These are phyloP conservation scores for Amphiprion clarkii DNA, from an alignment of 2,797 vertebrate species.

Conservation along the genomic window DNA sequence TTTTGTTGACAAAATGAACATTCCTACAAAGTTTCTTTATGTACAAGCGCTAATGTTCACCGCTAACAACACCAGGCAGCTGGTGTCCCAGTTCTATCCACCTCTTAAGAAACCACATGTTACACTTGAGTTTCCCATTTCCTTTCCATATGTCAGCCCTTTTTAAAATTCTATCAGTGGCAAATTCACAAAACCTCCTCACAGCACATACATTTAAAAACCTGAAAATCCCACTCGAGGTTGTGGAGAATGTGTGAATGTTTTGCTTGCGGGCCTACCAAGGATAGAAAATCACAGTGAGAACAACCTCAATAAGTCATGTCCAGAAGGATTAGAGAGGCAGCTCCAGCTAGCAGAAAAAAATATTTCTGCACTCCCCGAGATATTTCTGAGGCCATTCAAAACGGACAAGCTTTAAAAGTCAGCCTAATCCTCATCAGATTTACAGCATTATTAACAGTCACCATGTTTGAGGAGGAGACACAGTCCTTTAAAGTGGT, in stretches of 20 bases:
- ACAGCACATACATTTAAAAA: slow-evolving; percentile 56
- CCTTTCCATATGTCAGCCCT: slow-evolving; percentile 37
- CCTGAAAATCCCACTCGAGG: slow-evolving; percentile 54
- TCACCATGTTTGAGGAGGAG: slow-evolving; percentile 45
- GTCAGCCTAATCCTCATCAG: slow-evolving; percentile 67
- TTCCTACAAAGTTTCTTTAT: background rate
- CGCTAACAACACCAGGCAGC: background rate
- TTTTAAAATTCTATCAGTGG: slow-evolving; percentile 48
- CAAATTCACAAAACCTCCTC: slow-evolving; percentile 39
- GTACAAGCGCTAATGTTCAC: background rate
- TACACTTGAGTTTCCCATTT: slow-evolving; percentile 44
- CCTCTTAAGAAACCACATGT: slow-evolving; percentile 26
- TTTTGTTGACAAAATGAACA: background rate
- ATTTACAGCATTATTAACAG: slow-evolving; percentile 63
- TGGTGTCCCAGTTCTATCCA: slow-evolving; percentile 18
- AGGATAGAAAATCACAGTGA: slow-evolving; percentile 51
- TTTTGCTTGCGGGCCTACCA: slow-evolving; percentile 48
- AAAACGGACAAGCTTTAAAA: slow-evolving; percentile 58
- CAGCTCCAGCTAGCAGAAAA: slow-evolving; percentile 39
- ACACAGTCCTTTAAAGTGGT: slow-evolving; percentile 26
- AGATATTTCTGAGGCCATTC: slow-evolving; percentile 68
- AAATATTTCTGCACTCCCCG: slow-evolving; percentile 52
- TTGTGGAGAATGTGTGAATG: slow-evolving; percentile 51
- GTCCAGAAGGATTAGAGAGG: slow-evolving; percentile 68
- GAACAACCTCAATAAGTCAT: slow-evolving; percentile 59